These are phyloP conservation scores for Trichopoda pennipes DNA, from an alignment of 2,888 invertebrate species.

Conservation along the genomic window DNA sequence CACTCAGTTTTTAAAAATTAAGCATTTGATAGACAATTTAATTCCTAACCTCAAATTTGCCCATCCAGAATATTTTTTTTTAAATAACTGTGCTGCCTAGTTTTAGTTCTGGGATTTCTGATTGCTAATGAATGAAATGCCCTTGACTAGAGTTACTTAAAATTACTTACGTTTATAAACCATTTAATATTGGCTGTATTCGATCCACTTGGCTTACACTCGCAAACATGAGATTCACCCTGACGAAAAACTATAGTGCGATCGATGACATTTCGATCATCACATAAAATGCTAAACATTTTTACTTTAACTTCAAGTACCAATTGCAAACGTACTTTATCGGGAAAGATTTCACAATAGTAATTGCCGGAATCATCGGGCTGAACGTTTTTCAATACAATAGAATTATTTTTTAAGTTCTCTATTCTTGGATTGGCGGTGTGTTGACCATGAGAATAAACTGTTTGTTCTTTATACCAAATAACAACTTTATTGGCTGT, in stretches of 20 bases:
- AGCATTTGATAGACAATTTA: too few relatives aligned
- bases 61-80: too few relatives aligned
- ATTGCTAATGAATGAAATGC: too few relatives aligned
- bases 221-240: constrained; percentile 76
- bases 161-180: constrained; percentile 76
- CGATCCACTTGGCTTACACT: constrained; percentile 74
- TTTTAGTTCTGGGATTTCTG: too few relatives aligned
- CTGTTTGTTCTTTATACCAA: constrained; percentile 75
- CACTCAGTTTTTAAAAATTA: too few relatives aligned
- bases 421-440: constrained; percentile 72
- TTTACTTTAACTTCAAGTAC: constrained; percentile 72
- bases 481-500: constrained; percentile 75
- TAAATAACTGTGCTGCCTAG: too few relatives aligned
- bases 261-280: constrained; percentile 77
- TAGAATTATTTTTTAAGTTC: constrained; percentile 75
- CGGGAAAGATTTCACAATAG: constrained; percentile 75
- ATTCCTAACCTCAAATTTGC: too few relatives aligned
- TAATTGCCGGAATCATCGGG: constrained; percentile 76
- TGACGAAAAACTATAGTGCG: constrained; percentile 77
- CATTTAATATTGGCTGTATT: constrained; percentile 75
- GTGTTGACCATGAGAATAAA: constrained; percentile 73
- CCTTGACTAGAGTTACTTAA: too few relatives aligned
- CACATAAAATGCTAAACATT: constrained; percentile 75
- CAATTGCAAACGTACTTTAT: constrained; percentile 73
- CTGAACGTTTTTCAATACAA: constrained; percentile 72